Evolutionary conservation across 2,113 vertebrate species (phyloP).

Genomic region (Dolichotis patagonum): DNA sequence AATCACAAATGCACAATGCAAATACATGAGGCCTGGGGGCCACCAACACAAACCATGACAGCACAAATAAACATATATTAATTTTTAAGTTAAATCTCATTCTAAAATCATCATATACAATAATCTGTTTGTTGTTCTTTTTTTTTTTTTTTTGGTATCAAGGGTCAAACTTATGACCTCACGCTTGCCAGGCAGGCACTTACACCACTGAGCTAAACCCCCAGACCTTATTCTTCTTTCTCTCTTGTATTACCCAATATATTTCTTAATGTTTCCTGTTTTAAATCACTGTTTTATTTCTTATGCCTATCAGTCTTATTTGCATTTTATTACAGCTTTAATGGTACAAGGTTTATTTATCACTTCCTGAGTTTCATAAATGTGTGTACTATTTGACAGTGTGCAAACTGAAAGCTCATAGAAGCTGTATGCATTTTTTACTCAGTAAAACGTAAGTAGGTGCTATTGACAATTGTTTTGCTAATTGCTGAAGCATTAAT

Average conservation of each 20-base stretch:
- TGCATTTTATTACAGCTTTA: slow-evolving; percentile 37
- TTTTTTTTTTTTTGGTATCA: too few species aligned
- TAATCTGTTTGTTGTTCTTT: not conserved
- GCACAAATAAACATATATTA: slow-evolving; percentile 2
- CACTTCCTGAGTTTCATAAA: slow-evolving; percentile 41
- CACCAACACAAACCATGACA: too few species aligned
- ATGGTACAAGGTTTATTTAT: not conserved
- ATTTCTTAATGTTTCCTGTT: not conserved
- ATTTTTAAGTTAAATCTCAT: slow-evolving; percentile 42
- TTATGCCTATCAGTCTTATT: not conserved
- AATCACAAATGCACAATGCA: too few species aligned
- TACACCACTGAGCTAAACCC: too few species aligned
- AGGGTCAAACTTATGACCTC: too few species aligned
- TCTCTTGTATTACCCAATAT: not conserved
- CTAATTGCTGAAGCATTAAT: not conserved
- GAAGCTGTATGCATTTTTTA: slow-evolving; percentile 34
- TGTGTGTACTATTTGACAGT: not conserved
- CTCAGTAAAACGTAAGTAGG: not conserved
- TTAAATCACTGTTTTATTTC: slow-evolving; percentile 53
- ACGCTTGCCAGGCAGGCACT: too few species aligned
- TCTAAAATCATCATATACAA: slow-evolving; percentile 27
- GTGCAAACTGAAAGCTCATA: not conserved
- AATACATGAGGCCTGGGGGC: too few species aligned
- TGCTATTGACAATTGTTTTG: not conserved
- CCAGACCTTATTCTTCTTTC: not conserved